A percentile compares a stretch with the other conserved stretches of the same genome.
These are phyloP conservation scores for Trachops cirrhosus DNA, from an alignment of 2,797 vertebrate genomes.

Conservation along the genomic window DNA sequence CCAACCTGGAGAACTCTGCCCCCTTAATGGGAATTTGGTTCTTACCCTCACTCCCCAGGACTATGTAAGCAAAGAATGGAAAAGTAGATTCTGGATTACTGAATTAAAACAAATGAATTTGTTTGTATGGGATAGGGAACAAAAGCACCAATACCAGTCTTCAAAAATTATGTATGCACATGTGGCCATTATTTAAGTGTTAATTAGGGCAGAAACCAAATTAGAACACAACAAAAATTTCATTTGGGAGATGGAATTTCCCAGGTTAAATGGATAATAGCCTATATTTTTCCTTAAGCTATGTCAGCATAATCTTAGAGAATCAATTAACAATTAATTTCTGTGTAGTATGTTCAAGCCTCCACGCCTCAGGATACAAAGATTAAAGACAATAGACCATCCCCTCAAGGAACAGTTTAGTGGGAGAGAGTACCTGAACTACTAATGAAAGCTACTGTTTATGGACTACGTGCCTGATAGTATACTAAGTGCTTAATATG, in stretches of 20 bases:
- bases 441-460: not conserved
- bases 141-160: not conserved
- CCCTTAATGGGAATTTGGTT: not conserved
- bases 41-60: not conserved
- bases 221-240: conserved; percentile 36
- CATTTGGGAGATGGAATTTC: conserved; percentile 22
- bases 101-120: not conserved
- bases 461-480: not conserved
- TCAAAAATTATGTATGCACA: not conserved
- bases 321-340: conserved; percentile 38
- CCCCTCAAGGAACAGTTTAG: not conserved
- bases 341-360: not conserved
- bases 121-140: not conserved
- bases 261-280: conserved; percentile 46
- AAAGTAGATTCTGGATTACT: not conserved
- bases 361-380: not conserved
- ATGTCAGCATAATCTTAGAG: conserved; percentile 17
- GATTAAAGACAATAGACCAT: not conserved
- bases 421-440: not conserved
- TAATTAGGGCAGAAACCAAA: conserved; percentile 51
- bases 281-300: conserved; percentile 22
- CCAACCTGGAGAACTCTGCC: not conserved
- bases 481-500: not conserved
- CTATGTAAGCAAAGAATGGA: not conserved
- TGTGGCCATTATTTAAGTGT: not conserved